A percentile compares a stretch with the other conserved stretches of the same genome.
phyloP scores from a whole-genome alignment of 2,113 vertebrate genomes.

The Eurypyga helias region DNA sequence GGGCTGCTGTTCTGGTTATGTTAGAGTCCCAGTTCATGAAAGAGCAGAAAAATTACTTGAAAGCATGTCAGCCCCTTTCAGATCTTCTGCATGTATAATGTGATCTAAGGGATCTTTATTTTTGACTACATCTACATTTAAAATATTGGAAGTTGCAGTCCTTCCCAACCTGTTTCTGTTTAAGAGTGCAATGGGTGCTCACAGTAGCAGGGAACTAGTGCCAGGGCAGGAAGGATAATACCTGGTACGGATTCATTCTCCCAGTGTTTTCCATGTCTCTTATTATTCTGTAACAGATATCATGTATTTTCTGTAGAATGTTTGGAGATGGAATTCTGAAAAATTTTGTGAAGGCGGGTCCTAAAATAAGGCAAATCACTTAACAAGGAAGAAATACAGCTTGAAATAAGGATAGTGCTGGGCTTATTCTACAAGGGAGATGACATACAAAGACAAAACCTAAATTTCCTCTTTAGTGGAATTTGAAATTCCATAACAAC shows the following conservation, averaged over 20 bases:
- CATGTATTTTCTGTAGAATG: neutral
- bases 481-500: neutral
- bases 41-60: neutral
- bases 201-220: neutral
- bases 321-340: neutral
- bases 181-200: neutral
- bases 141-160: neutral
- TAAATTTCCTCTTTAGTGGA: neutral
- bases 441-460: neutral
- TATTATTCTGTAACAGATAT: neutral
- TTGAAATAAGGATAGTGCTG: neutral
- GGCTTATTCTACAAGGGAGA: neutral
- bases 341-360: neutral
- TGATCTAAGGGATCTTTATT: neutral
- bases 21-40: neutral
- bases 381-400: neutral
- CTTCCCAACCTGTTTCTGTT: neutral
- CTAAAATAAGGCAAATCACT: rapidly evolving
- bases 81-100: neutral
- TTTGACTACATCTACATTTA: neutral
- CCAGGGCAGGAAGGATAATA: neutral
- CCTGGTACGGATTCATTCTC: neutral
- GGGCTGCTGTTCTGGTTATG: neutral
- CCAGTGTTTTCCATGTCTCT: neutral
- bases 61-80: neutral